Evolutionary conservation across 2,797 vertebrate genomes (phyloP), one percentile per base, ranked within the genome.

Genomic region (Lacerta agilis): DNA sequence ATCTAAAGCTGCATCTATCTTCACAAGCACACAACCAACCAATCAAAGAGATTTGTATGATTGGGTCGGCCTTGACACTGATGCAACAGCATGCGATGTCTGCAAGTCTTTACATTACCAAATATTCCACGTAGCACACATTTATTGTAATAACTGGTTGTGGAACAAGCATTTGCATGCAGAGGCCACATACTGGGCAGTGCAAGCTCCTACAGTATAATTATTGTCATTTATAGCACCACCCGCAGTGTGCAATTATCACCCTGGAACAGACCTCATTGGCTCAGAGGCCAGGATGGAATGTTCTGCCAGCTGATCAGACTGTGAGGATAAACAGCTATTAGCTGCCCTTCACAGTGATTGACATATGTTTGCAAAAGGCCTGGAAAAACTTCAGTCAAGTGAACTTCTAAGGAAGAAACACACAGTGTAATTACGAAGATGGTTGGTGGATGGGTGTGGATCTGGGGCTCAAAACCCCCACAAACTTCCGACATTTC

Each of bases 181-280:
- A 2, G 38, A 66, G 49, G 8, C 67, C 67, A 13, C 55, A 66
- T 23, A 33, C 4, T 13, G 38, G 55, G 81, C 3, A 45, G 73
- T 5, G 36, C 15, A 45, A 45, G 33, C 25, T 72, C 64, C 45
- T 36, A 33, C 0, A 0, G 29, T 25, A 13, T 80, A 90, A 87
- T 79, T 83, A 73, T 4, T 27, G 33, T 69, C 76, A 78, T 75
- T 87, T 73, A 67, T 29, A 67, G 75, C 27, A 55, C 18, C n/a
- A 49, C 58, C 27, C 8, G 33, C 38, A 13, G 33, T 58, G 81
- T 83, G 81, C 67, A 79, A 90, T 80, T 84, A 87, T 38, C 33
- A 27, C 41, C 38, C 66, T 1, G 27, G 81, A 67, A 78, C 33
- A 33, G 23, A 25, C 55, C 49, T 79, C 38, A 41, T 55, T 58